Conservation (phyloP, 2,797 vertebrate species). For the Ataeniobius toweri region DNA sequence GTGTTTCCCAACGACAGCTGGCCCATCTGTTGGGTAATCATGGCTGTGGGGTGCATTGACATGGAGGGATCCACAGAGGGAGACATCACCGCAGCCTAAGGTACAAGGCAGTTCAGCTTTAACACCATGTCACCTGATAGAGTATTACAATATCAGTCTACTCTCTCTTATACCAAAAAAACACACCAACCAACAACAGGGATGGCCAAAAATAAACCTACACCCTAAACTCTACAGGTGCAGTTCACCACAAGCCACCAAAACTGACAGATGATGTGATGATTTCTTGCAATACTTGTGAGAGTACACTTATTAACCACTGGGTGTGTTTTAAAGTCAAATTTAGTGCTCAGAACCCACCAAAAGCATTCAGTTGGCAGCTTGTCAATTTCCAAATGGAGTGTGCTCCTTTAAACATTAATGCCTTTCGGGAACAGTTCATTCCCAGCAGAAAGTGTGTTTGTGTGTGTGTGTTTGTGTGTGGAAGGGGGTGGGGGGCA, state of each 20-base stretch:
- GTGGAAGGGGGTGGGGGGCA: slow-evolving; percentile 56
- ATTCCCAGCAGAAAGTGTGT: slow-evolving; percentile 47
- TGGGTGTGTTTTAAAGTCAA: background rate
- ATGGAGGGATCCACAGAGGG: slow-evolving; percentile 98
- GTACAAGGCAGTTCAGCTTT: slow-evolving; percentile 17
- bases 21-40: slow-evolving; percentile 99
- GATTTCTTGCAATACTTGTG: background rate
- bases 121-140: slow-evolving; percentile 27
- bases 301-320: background rate
- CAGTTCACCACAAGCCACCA: background rate
- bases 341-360: background rate
- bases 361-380: slow-evolving; percentile 5
- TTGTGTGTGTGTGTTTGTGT: background rate
- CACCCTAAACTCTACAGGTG: background rate
- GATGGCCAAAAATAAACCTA: background rate
- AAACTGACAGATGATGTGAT: background rate
- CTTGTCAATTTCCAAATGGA: slow-evolving; percentile 36
- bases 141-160: slow-evolving; percentile 6
- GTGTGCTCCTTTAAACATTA: slow-evolving; percentile 59
- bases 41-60: slow-evolving; percentile 95
- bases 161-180: slow-evolving; percentile 3
- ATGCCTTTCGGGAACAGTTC: slow-evolving; percentile 62
- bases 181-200: background rate
- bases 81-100: slow-evolving; percentile 93
- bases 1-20: slow-evolving; percentile 95